Evolutionary conservation across 2,888 invertebrate genomes (phyloP).

Genomic region (Tuta absoluta): DNA sequence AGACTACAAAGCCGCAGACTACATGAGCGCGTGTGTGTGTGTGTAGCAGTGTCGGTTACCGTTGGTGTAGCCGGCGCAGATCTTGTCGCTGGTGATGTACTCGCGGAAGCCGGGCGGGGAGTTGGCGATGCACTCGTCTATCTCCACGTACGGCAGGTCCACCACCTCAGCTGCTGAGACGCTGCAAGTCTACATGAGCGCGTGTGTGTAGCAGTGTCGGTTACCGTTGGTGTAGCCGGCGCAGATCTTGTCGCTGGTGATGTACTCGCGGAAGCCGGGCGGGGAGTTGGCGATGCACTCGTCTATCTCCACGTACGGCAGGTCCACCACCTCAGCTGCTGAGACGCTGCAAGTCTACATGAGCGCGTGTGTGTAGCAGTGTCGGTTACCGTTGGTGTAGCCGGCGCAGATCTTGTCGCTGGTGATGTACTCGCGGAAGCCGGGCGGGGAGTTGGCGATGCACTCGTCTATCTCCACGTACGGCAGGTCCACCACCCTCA

Average conservation of each 20-base stretch:
- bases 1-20: too few species aligned
- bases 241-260: too few species aligned
- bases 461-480: conserved; percentile 44
- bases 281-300: too few species aligned
- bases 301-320: too few species aligned
- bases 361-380: too few species aligned
- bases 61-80: conserved; percentile 54
- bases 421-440: conserved; percentile 48
- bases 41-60: too few species aligned
- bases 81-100: conserved; percentile 56
- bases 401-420: conserved; percentile 62
- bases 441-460: conserved; percentile 32
- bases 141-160: conserved; percentile 45
- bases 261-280: too few species aligned
- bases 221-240: conserved; percentile 33
- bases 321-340: too few species aligned
- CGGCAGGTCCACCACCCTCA: conserved; percentile 46
- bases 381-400: conserved; percentile 34
- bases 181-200: too few species aligned
- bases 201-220: too few species aligned
- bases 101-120: conserved; percentile 40
- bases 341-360: too few species aligned
- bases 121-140: conserved; percentile 39
- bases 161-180: conserved; percentile 43
- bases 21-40: too few species aligned